phyloP scores from a whole-genome alignment of 1,140 invertebrate species.

The Drosophila truncata region DNA sequence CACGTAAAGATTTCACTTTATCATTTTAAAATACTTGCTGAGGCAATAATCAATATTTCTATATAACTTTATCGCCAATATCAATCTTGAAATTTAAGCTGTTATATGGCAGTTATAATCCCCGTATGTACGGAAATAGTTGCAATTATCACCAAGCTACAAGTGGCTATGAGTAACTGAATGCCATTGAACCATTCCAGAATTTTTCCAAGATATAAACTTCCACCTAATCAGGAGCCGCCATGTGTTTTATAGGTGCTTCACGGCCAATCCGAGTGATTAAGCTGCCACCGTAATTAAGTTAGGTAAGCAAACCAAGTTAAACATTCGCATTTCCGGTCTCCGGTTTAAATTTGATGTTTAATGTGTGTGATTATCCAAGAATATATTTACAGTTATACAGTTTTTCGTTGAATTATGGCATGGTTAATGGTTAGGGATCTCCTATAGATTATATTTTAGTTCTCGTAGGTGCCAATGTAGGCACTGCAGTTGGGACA shows the following conservation, averaged over 20 bases:
- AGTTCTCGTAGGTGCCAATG: constrained; percentile 87
- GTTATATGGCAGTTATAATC: not conserved
- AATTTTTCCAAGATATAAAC: not conserved
- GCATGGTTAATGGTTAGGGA: constrained; percentile 7
- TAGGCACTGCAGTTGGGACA: constrained; percentile 89
- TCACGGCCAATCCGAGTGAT: constrained; percentile 15
- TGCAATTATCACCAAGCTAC: not conserved
- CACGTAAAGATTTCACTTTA: too few relatives aligned
- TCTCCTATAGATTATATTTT: constrained; percentile 10
- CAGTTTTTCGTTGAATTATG: constrained; percentile 15
- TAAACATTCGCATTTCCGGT: constrained; percentile 25
- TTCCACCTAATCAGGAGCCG: constrained; percentile 12
- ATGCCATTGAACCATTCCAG: not conserved
- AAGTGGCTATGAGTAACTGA: not conserved
- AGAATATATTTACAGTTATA: constrained; percentile 44
- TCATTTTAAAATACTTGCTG: not conserved
- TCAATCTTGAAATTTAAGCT: constrained; percentile 3
- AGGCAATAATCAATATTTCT: not conserved
- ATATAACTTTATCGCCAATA: not conserved
- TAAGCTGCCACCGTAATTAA: not conserved
- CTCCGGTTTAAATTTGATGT: constrained; percentile 10
- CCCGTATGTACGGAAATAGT: not conserved
- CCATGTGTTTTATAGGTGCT: not conserved
- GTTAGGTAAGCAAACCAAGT: constrained; percentile 7
- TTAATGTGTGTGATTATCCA: constrained; percentile 19